These are phyloP conservation scores for Lasioglossum zephyrum DNA, from an alignment of 2,888 invertebrate genomes.

Conservation along the genomic window DNA sequence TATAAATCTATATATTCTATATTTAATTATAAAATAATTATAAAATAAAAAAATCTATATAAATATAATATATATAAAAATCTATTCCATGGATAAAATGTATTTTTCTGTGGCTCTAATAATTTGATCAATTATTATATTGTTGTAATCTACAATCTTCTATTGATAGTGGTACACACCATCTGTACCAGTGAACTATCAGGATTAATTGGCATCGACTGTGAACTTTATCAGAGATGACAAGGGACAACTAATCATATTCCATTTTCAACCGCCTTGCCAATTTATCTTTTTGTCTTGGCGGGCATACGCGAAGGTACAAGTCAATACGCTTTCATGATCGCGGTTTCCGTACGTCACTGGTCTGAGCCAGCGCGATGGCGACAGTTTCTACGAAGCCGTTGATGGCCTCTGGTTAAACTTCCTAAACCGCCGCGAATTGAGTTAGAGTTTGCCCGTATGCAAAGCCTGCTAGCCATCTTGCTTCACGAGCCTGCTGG, in stretches of 20 bases:
- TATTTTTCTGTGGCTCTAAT: neutral
- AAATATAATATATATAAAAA: too few relatives aligned
- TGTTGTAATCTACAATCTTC: neutral
- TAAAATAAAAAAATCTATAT: too few relatives aligned
- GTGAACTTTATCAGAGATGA: neutral
- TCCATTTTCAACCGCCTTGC: neutral
- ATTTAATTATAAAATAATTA: too few relatives aligned
- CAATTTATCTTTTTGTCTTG: neutral
- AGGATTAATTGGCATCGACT: neutral
- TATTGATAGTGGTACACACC: neutral
- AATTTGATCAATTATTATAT: neutral
- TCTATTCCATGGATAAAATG: too few relatives aligned
- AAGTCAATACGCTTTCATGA: slow-evolving; percentile 39
- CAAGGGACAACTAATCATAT: slow-evolving; percentile 1
- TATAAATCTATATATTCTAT: too few relatives aligned
- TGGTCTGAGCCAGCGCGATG: slow-evolving; percentile 60
- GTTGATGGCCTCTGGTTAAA: slow-evolving; percentile 78
- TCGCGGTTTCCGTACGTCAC: slow-evolving; percentile 48
- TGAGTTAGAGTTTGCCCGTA: slow-evolving; percentile 74
- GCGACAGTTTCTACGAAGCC: slow-evolving; percentile 72
- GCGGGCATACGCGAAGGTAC: neutral
- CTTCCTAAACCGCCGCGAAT: slow-evolving; percentile 73
- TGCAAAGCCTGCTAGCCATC: slow-evolving; percentile 66
- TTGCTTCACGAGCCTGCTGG: slow-evolving; percentile 57
- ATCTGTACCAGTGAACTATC: neutral